Evolutionary conservation across 1,140 invertebrate genomes (phyloP).

Genomic region (Drosophila prosaltans): DNA sequence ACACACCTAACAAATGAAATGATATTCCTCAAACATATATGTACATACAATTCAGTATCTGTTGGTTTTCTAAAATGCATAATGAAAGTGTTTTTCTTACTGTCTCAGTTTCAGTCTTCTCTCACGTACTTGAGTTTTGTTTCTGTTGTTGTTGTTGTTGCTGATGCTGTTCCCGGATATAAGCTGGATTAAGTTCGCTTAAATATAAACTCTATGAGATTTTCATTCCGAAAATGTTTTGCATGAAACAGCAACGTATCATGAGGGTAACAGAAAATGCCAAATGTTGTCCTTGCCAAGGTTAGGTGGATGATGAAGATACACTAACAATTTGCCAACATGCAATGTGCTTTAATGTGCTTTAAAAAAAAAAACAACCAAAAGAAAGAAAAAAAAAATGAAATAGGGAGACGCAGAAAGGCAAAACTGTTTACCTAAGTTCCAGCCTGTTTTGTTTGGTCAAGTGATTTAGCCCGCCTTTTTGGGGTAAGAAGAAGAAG

Average conservation of each 20-base stretch:
- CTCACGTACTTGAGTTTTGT: slow-evolving; percentile 31
- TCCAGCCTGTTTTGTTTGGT: slow-evolving; percentile 47
- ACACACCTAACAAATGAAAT: slow-evolving; percentile 7
- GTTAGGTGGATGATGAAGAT: slow-evolving; percentile 56
- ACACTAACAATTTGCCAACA: slow-evolving; percentile 63
- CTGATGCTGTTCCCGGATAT: slow-evolving; percentile 46
- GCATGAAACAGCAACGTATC: not conserved
- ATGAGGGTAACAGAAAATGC: not conserved
- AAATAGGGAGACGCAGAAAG: not conserved
- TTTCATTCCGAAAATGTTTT: slow-evolving; percentile 39
- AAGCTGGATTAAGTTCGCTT: slow-evolving; percentile 75
- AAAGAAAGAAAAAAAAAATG: too few species aligned
- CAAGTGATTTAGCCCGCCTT: slow-evolving; percentile 49
- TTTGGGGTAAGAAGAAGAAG: slow-evolving; percentile 31
- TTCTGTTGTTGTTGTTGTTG: slow-evolving; percentile 25
- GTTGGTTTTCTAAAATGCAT: not conserved
- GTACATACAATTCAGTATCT: not conserved
- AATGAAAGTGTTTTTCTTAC: slow-evolving; percentile 1
- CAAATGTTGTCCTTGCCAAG: slow-evolving; percentile 26
- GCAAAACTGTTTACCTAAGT: slow-evolving; percentile 23
- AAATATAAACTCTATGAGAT: slow-evolving; percentile 64
- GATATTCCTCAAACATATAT: slow-evolving; percentile 7
- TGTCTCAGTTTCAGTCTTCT: not conserved
- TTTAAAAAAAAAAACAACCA: slow-evolving; percentile 19
- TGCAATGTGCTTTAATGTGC: slow-evolving; percentile 47